Conservation (phyloP, 2,113 vertebrate species). For the human region GRCh38 chr12:79821001-79821500, state of each 20-base stretch:
- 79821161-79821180: constrained; percentile 88
- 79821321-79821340: constrained; percentile 8
- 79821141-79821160: constrained; percentile 97
- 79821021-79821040: neutral
- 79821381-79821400: neutral
- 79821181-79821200: constrained; percentile 48
- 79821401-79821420: neutral
- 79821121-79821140: constrained; percentile 96
- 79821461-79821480: neutral
- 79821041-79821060: neutral
- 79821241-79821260: constrained; percentile 6
- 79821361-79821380: neutral
- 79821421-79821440: constrained; percentile 1
- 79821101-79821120: constrained; percentile 96
- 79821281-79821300: constrained; percentile 20
- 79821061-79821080: constrained; percentile 87
- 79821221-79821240: neutral
- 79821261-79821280: neutral
- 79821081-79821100: constrained; percentile 94
- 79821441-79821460: constrained; percentile 23
- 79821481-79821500: too few species aligned
- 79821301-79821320: neutral
- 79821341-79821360: neutral
- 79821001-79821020: neutral
- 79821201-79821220: constrained; percentile 33